These are phyloP conservation scores for Acrobasis repandana DNA, from an alignment of 2,888 invertebrate genomes.

Conservation along the genomic window DNA sequence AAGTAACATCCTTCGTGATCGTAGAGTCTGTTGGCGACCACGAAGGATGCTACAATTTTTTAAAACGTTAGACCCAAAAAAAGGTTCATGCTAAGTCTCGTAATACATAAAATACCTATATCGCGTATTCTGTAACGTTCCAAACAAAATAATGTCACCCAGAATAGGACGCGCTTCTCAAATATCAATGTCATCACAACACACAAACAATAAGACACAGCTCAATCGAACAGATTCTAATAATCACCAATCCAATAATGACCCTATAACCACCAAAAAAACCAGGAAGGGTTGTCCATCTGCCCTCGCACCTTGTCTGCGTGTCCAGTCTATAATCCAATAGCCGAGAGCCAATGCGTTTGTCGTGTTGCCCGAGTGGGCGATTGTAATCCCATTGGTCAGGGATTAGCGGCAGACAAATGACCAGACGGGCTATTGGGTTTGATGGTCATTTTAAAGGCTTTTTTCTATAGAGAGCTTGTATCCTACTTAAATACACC, in stretches of 20 bases:
- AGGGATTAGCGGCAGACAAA: conserved; percentile 61
- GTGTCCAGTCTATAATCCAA: conserved; percentile 60
- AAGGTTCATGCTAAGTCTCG: too few relatives aligned
- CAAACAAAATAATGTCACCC: too few relatives aligned
- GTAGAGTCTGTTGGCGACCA: too few relatives aligned
- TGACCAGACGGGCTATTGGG: conserved; percentile 40
- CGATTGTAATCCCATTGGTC: conserved; percentile 61
- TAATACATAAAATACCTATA: too few relatives aligned
- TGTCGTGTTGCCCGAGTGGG: conserved; percentile 54
- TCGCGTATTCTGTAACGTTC: too few relatives aligned
- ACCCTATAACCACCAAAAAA: conserved; percentile 26
- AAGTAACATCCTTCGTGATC: too few relatives aligned
- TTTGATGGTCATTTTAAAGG: background rate
- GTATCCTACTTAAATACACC: background rate
- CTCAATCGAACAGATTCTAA: conserved; percentile 24
- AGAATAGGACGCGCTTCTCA: too few relatives aligned
- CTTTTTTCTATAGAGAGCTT: background rate
- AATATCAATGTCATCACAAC: too few relatives aligned
- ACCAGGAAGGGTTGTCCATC: conserved; percentile 40
- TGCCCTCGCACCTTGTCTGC: conserved; percentile 34
- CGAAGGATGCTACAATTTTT: too few relatives aligned
- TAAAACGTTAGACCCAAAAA: too few relatives aligned
- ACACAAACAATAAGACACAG: background rate
- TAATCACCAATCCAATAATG: conserved; percentile 37
- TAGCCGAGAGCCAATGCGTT: conserved; percentile 64